Evolutionary conservation across 2,888 invertebrate genomes (phyloP).

Genomic region (Caenorhabditis sp.): DNA sequence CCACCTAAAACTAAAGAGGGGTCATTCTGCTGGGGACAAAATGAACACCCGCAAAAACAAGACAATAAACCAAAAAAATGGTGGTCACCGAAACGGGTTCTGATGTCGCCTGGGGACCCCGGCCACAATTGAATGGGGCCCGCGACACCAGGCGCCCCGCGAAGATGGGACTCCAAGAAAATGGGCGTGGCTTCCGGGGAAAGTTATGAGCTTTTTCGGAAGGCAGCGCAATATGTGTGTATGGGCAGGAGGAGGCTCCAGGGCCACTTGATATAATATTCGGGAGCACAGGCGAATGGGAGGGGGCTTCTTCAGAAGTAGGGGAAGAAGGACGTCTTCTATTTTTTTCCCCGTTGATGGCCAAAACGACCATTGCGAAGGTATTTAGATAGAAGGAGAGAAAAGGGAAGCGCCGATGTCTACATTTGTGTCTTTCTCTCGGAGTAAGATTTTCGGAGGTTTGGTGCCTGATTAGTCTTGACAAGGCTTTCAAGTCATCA

Average conservation of each 20-base stretch:
- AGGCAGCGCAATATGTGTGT: not conserved
- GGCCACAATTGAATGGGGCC: constrained; percentile 32
- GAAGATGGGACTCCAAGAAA: constrained; percentile 39
- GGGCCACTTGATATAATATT: constrained; percentile 63
- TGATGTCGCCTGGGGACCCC: constrained; percentile 48
- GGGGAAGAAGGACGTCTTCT: constrained; percentile 29
- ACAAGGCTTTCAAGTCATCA: constrained; percentile 51
- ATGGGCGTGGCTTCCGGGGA: constrained; percentile 40
- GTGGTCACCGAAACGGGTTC: constrained; percentile 30
- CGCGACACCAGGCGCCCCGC: constrained; percentile 1
- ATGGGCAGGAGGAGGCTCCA: constrained; percentile 1
- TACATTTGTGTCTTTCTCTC: not conserved
- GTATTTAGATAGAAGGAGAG: not conserved
- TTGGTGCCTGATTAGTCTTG: constrained; percentile 1
- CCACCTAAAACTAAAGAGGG: constrained; percentile 6
- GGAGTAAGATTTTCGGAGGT: constrained; percentile 10
- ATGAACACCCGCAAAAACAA: constrained; percentile 50
- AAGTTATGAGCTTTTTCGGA: constrained; percentile 60
- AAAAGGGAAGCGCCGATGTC: not conserved
- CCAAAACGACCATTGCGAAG: constrained; percentile 7
- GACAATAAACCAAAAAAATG: constrained; percentile 52
- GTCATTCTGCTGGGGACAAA: constrained; percentile 3
- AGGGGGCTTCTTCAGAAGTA: constrained; percentile 25
- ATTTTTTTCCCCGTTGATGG: constrained; percentile 20
- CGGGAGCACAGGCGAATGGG: constrained; percentile 23